Evolutionary conservation across 2,888 invertebrate species (phyloP).

Genomic region (Heliconius charithonia): DNA sequence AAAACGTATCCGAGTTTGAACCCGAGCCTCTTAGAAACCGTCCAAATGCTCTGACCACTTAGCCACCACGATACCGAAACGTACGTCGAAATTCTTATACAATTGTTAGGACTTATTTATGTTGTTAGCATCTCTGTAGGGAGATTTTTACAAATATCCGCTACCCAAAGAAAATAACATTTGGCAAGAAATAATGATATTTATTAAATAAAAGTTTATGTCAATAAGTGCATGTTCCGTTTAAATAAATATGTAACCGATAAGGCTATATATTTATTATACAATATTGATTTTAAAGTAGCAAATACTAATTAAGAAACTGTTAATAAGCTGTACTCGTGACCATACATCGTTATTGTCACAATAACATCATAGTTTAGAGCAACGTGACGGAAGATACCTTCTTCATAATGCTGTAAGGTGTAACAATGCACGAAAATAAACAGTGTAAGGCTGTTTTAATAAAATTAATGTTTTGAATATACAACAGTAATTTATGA

Average conservation of each 20-base stretch:
- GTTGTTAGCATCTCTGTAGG: too few relatives aligned
- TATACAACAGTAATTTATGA: not conserved
- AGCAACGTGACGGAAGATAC: conserved; percentile 41
- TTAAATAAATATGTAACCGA: not conserved
- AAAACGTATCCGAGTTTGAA: too few relatives aligned
- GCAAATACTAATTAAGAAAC: conserved; percentile 33
- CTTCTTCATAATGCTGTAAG: conserved; percentile 35
- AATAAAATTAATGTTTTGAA: conserved; percentile 19
- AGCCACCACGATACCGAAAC: too few relatives aligned
- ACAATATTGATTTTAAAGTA: conserved; percentile 31
- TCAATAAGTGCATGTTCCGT: not conserved
- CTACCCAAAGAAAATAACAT: too few relatives aligned
- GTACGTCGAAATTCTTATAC: too few relatives aligned
- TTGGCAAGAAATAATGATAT: too few relatives aligned
- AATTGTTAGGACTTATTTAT: too few relatives aligned
- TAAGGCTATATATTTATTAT: not conserved
- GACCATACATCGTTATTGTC: conserved; percentile 40
- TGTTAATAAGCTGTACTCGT: conserved; percentile 42
- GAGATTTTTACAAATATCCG: too few relatives aligned
- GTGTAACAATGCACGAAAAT: conserved; percentile 42
- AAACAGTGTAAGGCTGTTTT: conserved; percentile 37
- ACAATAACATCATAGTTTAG: conserved; percentile 32
- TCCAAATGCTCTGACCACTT: too few relatives aligned
- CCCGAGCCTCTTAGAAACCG: too few relatives aligned
- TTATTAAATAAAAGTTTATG: too few relatives aligned